A percentile compares a stretch with the other conserved stretches of the same genome.
Conservation (phyloP, 2,888 invertebrate genomes). For the Cheilosia impressa region DNA sequence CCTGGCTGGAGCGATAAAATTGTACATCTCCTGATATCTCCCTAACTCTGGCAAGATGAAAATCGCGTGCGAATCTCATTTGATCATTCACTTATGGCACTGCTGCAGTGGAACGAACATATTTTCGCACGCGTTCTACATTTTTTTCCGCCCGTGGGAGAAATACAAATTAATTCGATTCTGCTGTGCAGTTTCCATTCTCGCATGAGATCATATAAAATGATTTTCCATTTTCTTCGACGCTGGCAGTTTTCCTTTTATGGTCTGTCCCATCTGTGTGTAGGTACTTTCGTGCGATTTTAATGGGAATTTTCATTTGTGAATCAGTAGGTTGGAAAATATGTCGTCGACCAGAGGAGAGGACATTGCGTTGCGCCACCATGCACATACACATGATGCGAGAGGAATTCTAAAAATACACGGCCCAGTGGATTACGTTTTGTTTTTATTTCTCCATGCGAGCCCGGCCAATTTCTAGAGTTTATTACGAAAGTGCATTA, state of each 20-base stretch:
- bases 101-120: slow-evolving; percentile 33
- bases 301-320: slow-evolving; percentile 59
- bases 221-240: slow-evolving; percentile 50
- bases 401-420: slow-evolving; percentile 67
- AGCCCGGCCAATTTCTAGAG: slow-evolving; percentile 2
- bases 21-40: slow-evolving; percentile 17
- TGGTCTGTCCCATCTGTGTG: neutral
- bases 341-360: slow-evolving; percentile 33
- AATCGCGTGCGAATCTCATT: slow-evolving; percentile 63
- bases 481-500: slow-evolving; percentile 63
- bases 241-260: slow-evolving; percentile 22
- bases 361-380: slow-evolving; percentile 17
- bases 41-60: slow-evolving; percentile 16
- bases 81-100: slow-evolving; percentile 55
- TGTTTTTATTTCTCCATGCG: slow-evolving; percentile 31
- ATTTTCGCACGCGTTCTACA: slow-evolving; percentile 66
- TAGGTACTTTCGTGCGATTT: slow-evolving; percentile 25
- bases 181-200: slow-evolving; percentile 43
- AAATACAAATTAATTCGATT: slow-evolving; percentile 63
- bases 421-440: slow-evolving; percentile 58
- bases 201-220: slow-evolving; percentile 34
- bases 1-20: slow-evolving; percentile 24
- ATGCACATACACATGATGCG: slow-evolving; percentile 13
- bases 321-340: slow-evolving; percentile 58
- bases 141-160: slow-evolving; percentile 57